Evolutionary conservation across 2,113 vertebrate species (phyloP), one percentile per base, ranked within the genome.

Genomic region (Microtus oregoni): DNA sequence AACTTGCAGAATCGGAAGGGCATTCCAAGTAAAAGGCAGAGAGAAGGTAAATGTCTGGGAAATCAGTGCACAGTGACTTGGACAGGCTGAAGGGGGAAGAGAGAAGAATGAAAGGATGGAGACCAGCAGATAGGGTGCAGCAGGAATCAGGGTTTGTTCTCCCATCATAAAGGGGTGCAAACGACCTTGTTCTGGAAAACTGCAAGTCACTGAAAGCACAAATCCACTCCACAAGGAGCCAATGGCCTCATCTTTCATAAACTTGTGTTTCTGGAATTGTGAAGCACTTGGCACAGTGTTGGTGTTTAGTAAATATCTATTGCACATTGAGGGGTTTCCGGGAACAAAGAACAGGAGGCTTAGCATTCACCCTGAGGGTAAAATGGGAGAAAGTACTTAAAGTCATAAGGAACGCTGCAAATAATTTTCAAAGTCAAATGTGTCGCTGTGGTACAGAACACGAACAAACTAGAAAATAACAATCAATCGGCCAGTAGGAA

Each of bases 291-390:
- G 70, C 50, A 92, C 9, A 78, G 2, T 24, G 72, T 79, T 86
- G 61, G 61, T 91, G 67, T 92, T 93, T 94, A 75, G 95, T 93
- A 96, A 96, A 96, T 92, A 97, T 96, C 91, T 93, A 86, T 81
- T 86, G 55, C 58, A 44, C 47, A 35, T 52, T 50, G 67, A 96
- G 70, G 63, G 76, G 77, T 55, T 95, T 92, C 88, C 79, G 96
- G 72, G 76, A 92, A 58, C 77, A 41, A 70, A 70, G 17, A 82
- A 15, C 76, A 2, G 47, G 61, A 93, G 41, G 22, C 61, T 95
- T 88, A 79, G 32, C 79, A 47, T 93, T 83, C 82, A 32, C 92
- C 47, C 90, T 28, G 38, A 91, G 32, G 92, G 83, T 17, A 93
- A 86, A 87, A 47, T 5, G 52, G 87, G 88, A 61, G 81, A 86